Conservation (phyloP, 2,797 vertebrate genomes). For the Neostethus bicornis region DNA sequence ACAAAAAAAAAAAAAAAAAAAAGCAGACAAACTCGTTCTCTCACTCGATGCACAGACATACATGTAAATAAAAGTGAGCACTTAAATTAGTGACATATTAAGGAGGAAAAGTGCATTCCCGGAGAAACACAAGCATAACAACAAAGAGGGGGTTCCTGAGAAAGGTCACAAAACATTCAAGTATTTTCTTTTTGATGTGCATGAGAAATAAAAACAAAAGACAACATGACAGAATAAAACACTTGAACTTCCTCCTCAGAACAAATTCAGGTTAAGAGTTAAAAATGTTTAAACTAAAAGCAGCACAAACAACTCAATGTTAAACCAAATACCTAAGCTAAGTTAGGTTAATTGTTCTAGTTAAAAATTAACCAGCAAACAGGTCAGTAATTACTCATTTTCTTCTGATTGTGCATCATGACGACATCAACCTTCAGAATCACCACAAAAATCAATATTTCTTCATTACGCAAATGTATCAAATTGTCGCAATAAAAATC, state of each 20-base stretch:
- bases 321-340: not conserved
- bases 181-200: not conserved
- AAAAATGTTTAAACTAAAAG: not conserved
- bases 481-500: too few relatives aligned
- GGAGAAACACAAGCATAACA: conserved; percentile 10
- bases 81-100: conserved; percentile 5
- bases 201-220: conserved; percentile 7
- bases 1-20: too few relatives aligned
- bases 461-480: too few relatives aligned
- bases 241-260: not conserved
- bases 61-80: conserved; percentile 15
- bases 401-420: not conserved
- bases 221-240: not conserved
- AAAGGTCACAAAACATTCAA: conserved; percentile 17
- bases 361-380: not conserved
- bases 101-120: conserved; percentile 40
- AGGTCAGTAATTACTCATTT: conserved; percentile 1
- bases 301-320: not conserved
- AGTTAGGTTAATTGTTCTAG: not conserved
- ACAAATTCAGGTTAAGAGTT: conserved; percentile 1
- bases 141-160: conserved; percentile 40
- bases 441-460: too few relatives aligned
- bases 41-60: too few relatives aligned
- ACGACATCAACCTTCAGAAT: not conserved
- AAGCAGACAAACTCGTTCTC: conserved; percentile 6